These are phyloP conservation scores for Leptinotarsa tumamoca DNA, from an alignment of 2,888 invertebrate genomes.

Conservation along the genomic window DNA sequence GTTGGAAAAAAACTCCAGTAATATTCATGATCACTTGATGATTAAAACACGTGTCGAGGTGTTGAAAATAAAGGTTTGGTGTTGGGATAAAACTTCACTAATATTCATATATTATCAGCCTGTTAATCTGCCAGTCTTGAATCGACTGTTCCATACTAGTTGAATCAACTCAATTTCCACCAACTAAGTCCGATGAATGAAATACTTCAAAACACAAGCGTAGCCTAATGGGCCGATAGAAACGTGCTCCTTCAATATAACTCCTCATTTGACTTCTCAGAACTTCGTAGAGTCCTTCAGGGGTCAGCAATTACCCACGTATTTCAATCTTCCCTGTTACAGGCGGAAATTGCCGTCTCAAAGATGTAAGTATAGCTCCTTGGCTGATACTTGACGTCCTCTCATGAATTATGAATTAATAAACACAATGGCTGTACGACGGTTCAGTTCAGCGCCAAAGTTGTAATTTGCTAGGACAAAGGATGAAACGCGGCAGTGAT, in stretches of 20 bases:
- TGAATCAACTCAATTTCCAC: neutral
- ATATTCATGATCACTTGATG: no score
- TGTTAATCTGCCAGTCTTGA: constrained; percentile 31
- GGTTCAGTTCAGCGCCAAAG: neutral
- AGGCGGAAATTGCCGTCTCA: constrained; percentile 43
- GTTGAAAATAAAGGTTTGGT: no score
- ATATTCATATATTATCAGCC: no score
- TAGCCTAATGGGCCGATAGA: neutral
- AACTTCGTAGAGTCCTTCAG: constrained; percentile 22
- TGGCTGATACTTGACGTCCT: constrained; percentile 24
- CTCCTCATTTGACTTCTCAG: constrained; percentile 3
- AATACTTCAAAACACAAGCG: constrained; percentile 7
- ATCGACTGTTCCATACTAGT: constrained; percentile 34
- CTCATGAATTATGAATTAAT: constrained; percentile 26
- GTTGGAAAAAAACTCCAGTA: no score
- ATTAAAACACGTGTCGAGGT: no score
- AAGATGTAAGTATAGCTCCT: constrained; percentile 41
- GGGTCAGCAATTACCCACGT: constrained; percentile 38
- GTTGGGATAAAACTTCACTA: no score
- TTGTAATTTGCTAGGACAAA: constrained; percentile 30
- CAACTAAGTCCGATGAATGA: neutral
- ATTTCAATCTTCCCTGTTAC: constrained; percentile 46
- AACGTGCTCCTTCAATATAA: constrained; percentile 15
- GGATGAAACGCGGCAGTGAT: neutral
- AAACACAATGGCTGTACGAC: constrained; percentile 25